Base-by-base conservation (phyloP, 2,113 vertebrate species). In the Onychostoma macrolepis region DNA sequence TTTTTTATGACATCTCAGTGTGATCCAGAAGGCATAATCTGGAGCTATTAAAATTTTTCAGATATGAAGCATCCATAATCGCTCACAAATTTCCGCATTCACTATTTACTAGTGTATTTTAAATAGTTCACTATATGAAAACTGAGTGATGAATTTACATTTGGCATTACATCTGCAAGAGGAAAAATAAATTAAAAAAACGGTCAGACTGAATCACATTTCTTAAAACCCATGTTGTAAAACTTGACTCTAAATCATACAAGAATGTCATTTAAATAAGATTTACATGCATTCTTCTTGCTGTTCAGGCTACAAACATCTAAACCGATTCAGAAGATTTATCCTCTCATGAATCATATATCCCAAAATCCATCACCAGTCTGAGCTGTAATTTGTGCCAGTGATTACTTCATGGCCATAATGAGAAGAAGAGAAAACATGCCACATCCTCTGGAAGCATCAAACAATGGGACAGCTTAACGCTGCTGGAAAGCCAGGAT, bases 311-410 rank as follows among this genome's bases (percentile, higher is more conserved):
- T 12, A 74, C 36, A 74, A 74, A 13, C 38, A n/a, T 24, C 36
- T 43, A n/a, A n/a, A 74, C 24, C 1, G 4, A 43, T 74, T 74
- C 19, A 74, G 36, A 48, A 28, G 74, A 76, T 43, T 12, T 24
- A 75, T 33, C 36, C 4, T 24, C 21, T 76, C 12, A 48, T 77
- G 38, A 77, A 77, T 77, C 74, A 77, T 48, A 77, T 48, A 76
- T 50, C n/a, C 69, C 33, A 72, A 38, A 72, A 72, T 72, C 69
- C 69, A 72, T 38, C 8, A 61, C 56, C 8, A 38, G 33, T 33
- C 28, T 33, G 65, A 72, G 69, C 10, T 13, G 9, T 7, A 15
- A 28, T 48, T 13, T 38, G 33, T 41, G 28, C 50, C 53, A 41
- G 45, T 50, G 43, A 78, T 53, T 75, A 3, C 36, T 75, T 78